Evolutionary conservation across 2,888 invertebrate species (phyloP).

Genomic region (Oeneis ivallda): DNA sequence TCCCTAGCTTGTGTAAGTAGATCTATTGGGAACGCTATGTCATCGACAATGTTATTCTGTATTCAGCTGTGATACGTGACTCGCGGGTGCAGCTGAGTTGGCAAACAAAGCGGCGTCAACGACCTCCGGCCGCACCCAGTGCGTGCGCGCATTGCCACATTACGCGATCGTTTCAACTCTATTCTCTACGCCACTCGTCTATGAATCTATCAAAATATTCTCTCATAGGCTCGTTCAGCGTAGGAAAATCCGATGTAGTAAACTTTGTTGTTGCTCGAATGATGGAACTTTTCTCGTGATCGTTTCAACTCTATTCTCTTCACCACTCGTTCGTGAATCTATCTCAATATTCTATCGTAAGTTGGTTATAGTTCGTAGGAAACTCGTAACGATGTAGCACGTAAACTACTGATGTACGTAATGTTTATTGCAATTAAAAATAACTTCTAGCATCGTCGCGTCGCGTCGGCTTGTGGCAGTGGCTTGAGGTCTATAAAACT

Average conservation of each 20-base stretch:
- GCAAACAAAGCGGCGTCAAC: slow-evolving; percentile 80
- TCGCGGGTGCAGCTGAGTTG: slow-evolving; percentile 75
- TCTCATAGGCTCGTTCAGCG: slow-evolving; percentile 8
- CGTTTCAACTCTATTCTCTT: too few species aligned
- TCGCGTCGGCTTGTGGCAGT: too few species aligned
- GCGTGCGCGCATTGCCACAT: slow-evolving; percentile 64
- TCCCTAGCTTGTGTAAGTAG: slow-evolving; percentile 5
- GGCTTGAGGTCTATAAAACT: too few species aligned
- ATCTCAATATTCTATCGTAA: too few species aligned
- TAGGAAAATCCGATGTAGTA: background rate
- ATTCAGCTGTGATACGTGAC: slow-evolving; percentile 59
- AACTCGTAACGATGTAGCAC: too few species aligned
- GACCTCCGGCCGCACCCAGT: slow-evolving; percentile 74
- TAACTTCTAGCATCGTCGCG: too few species aligned
- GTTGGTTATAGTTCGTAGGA: too few species aligned
- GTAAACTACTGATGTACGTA: too few species aligned
- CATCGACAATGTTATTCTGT: slow-evolving; percentile 66
- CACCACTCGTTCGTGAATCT: too few species aligned
- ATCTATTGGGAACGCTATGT: slow-evolving; percentile 45
- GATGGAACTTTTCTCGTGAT: background rate
- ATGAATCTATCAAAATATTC: slow-evolving; percentile 22
- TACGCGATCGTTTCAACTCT: slow-evolving; percentile 55
- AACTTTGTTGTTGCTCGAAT: background rate
- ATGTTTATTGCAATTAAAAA: too few species aligned
- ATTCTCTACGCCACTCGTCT: slow-evolving; percentile 25